Evolutionary conservation across 2,888 invertebrate genomes (phyloP), one percentile per base, ranked within the genome.

Genomic region (Hydroisotoma schaefferi): DNA sequence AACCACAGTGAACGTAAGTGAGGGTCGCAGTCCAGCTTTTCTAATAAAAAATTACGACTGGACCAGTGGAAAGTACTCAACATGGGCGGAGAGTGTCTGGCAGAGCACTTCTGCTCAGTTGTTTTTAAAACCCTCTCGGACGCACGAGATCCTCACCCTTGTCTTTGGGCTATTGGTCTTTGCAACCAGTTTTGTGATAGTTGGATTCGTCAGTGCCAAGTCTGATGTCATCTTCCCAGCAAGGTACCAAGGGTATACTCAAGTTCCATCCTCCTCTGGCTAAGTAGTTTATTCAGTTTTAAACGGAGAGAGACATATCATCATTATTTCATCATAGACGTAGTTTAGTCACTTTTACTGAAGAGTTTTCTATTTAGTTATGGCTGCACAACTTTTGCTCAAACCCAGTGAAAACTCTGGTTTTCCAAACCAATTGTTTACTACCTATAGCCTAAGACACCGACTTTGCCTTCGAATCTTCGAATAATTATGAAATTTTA

Each of bases 11-110:
- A 88, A 87, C 75, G 84, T 83, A 67, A 86, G 87, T 40, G 78
- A 81, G 65, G 91, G 91, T 1, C 74, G 85, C 10, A 91, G 91
- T 76, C 91, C 91, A n/a, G 92, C 91, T 0, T 92, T 92, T 76
- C 76, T 82, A 8, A 84, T 86, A 68, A 77, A 82, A 68, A 88
- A 82, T 74, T 90, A 90, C 75, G 83, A 90, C 74, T 85, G 87
- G 83, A 78, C 81, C 22, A 88, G 89, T 0, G 86, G 86, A 15
- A 69, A 81, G 72, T 94, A 86, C 77, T 90, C 92, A 3, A 85
- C 90, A 12, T 93, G 93, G 93, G 86, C 90, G 22, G 93, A 93
- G 80, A 91, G 91, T 0, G 84, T 88, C 43, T 94, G 93, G 91
- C 80, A 81, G 57, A 80, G 82, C 57, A 81, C 90, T 72, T 84